phyloP scores from a whole-genome alignment of 2,113 vertebrate species.

The Percina caprodes region DNA sequence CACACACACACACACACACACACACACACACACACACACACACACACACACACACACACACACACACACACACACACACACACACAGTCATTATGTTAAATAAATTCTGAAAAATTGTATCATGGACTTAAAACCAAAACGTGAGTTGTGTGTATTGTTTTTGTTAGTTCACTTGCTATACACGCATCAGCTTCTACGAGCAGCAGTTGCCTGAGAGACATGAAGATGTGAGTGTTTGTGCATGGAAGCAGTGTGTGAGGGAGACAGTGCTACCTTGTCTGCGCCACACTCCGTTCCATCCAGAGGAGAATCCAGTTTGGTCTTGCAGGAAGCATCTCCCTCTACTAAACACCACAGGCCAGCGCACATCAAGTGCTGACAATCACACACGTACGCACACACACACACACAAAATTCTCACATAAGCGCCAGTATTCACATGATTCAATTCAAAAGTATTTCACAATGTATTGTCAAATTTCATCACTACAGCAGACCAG shows the following conservation, averaged over 20 bases:
- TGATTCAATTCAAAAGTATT: neutral
- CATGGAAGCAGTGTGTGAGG: neutral
- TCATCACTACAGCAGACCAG: neutral
- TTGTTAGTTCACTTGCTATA: too few relatives aligned
- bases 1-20: constrained; percentile 7
- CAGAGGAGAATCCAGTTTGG: constrained; percentile 96
- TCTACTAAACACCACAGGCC: constrained; percentile 98
- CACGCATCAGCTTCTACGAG: too few relatives aligned
- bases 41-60: constrained; percentile 4
- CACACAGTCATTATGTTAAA: neutral
- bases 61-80: neutral
- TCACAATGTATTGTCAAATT: neutral
- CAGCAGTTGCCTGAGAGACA: neutral
- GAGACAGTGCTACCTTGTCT: constrained; percentile 91
- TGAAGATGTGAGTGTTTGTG: neutral
- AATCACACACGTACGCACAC: constrained; percentile 55
- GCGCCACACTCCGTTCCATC: constrained; percentile 96
- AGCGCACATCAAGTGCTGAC: constrained; percentile 88
- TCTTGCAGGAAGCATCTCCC: constrained; percentile 94
- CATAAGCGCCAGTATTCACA: neutral
- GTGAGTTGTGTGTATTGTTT: too few relatives aligned
- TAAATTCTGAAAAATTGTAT: too few relatives aligned
- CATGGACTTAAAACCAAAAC: too few relatives aligned
- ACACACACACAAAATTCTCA: constrained; percentile 23
- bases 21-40: constrained; percentile 20